Evolutionary conservation across 2,797 vertebrate genomes (phyloP), one percentile per base, ranked within the genome.

Genomic region (Vultur gryphus): DNA sequence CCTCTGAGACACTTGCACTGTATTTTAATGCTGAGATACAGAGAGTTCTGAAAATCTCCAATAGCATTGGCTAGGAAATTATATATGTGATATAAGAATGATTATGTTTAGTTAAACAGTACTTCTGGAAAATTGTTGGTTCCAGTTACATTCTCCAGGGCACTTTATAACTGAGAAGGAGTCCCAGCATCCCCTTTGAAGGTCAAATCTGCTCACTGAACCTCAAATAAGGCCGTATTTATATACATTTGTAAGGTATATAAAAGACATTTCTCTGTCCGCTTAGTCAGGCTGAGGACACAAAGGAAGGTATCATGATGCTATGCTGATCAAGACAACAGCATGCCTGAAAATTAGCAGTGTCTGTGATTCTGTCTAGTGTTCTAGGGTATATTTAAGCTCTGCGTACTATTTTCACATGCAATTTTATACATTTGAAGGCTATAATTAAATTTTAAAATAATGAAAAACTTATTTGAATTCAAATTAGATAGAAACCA

Each of bases 391-490:
- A 39, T 91, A 90, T 81, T 95, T 95, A 94, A 93, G 29, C 25
- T 59, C 61, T 88, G 52, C 57, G 61, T 93, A 58, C 87, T 93
- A 58, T 96, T 91, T 93, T 91, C 58, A 76, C 81, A 89, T 84
- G 79, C 54, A 78, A 84, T 94, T 94, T 93, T 86, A 86, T 84
- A 87, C 11, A 69, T 78, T 93, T 94, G 58, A 95, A 84, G 31
- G 43, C 54, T 84, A 55, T 82, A 95, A 96, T 95, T 93, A 69
- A 81, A 93, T 89, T 95, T 90, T 15, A 87, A 95, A 92, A 84
- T 94, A 94, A 95, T 93, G 61, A 88, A 92, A 96, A 94, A 48
- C 76, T 86, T 88, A 88, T 58, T 94, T 95, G 28, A 96, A 88
- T 95, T 96, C 62, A 90, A 95, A 96, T 86, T 86, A 88, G 76